phyloP scores from a whole-genome alignment of 2,113 vertebrate genomes.

The Spheniscus mendiculus region DNA sequence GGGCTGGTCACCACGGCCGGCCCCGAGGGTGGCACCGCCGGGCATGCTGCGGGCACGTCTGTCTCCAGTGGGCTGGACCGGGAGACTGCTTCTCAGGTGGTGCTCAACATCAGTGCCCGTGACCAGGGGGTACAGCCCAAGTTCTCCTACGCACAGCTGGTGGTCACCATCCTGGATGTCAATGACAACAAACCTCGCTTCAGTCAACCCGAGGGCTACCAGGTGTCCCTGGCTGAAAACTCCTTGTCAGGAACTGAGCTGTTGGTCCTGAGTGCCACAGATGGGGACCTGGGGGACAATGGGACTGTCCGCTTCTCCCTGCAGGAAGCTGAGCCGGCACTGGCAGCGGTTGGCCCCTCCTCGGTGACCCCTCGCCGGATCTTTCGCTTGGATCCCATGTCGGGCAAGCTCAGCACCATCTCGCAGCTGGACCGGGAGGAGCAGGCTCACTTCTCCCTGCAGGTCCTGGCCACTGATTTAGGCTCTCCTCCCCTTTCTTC shows the following conservation, averaged over 20 bases:
- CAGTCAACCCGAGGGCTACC: conserved; percentile 80
- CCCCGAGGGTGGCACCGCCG: neutral
- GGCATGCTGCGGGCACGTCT: rapidly evolving
- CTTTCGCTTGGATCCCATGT: conserved; percentile 87
- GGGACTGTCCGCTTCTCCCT: conserved; percentile 91
- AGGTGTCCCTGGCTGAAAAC: conserved; percentile 86
- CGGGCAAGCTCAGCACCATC: conserved; percentile 84
- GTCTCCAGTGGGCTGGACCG: conserved; percentile 78
- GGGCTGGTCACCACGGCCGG: conserved; percentile 89
- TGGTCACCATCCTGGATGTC: conserved; percentile 90
- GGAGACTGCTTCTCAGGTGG: conserved; percentile 87
- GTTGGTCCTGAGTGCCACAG: conserved; percentile 83
- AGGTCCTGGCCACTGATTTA: conserved; percentile 86
- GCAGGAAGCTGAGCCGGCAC: conserved; percentile 75
- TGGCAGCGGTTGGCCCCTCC: neutral
- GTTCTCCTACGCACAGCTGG: conserved; percentile 89
- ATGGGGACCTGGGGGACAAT: conserved; percentile 93
- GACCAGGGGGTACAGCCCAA: conserved; percentile 96
- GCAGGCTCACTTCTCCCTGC: conserved; percentile 81
- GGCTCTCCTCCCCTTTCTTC: conserved; percentile 88
- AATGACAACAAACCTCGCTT: conserved; percentile 93
- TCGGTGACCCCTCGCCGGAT: conserved; percentile 48
- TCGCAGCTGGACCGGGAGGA: conserved; percentile 89
- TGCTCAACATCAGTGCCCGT: conserved; percentile 93
- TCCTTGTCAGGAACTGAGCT: conserved; percentile 85